Percentiles rank a stretch among this genome's conserved stretches.
phyloP scores from a whole-genome alignment of 2,888 invertebrate species.

The Unio pictorum region DNA sequence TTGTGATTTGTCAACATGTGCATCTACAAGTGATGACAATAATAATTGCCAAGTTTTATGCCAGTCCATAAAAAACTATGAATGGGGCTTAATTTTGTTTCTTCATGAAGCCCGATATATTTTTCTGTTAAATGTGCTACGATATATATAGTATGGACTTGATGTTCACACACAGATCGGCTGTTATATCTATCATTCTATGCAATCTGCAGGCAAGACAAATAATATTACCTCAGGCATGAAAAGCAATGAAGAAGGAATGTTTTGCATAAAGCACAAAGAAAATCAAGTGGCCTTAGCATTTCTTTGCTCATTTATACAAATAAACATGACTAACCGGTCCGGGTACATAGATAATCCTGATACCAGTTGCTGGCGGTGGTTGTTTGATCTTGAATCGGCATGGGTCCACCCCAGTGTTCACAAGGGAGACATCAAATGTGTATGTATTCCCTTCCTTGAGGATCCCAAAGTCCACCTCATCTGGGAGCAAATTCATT shows the following conservation, averaged over 20 bases:
- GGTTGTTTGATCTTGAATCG: slow-evolving; percentile 70
- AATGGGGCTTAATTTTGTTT: too few species aligned
- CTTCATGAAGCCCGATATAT: too few species aligned
- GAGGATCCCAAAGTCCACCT: slow-evolving; percentile 69
- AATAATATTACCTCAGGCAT: not conserved
- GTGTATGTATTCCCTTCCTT: slow-evolving; percentile 69
- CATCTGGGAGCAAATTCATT: slow-evolving; percentile 65
- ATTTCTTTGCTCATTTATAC: too few species aligned
- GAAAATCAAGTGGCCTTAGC: too few species aligned
- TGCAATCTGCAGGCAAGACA: not conserved
- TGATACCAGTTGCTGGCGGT: slow-evolving; percentile 69
- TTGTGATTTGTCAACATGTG: too few species aligned
- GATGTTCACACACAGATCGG: too few species aligned
- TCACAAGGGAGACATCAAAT: slow-evolving; percentile 62
- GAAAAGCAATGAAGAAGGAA: not conserved
- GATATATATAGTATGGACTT: too few species aligned
- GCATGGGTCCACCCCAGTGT: slow-evolving; percentile 70
- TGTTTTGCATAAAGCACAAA: too few species aligned
- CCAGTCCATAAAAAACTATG: too few species aligned
- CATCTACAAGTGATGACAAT: too few species aligned
- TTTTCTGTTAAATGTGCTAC: too few species aligned
- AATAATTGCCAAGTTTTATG: too few species aligned
- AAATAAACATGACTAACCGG: slow-evolving; percentile 55
- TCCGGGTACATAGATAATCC: slow-evolving; percentile 67
- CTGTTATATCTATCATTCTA: not conserved